phyloP scores from a whole-genome alignment of 2,888 invertebrate genomes.

The Dolomedes plantarius region DNA sequence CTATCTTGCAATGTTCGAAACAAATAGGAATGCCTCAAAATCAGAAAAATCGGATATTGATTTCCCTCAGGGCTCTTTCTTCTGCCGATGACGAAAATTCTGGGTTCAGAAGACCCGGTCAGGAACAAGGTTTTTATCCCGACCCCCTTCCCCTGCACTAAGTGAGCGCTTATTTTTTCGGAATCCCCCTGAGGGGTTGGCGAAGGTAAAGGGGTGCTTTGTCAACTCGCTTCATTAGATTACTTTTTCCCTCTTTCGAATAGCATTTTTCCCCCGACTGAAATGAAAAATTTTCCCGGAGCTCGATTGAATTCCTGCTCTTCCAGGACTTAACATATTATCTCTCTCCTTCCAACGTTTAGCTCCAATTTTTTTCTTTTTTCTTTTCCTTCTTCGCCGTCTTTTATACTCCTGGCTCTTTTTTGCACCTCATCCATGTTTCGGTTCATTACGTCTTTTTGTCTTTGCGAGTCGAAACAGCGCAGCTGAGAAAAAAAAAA shows the following conservation, averaged over 20 bases:
- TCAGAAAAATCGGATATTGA: neutral
- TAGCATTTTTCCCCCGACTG: neutral
- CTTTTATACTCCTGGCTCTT: neutral
- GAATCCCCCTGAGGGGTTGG: neutral
- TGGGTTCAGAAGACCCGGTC: neutral
- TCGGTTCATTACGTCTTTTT: neutral
- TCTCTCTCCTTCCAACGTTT: no score
- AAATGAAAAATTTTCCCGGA: conserved; percentile 3
- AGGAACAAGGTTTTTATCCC: neutral
- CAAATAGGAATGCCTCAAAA: neutral
- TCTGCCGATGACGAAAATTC: neutral
- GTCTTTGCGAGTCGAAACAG: neutral
- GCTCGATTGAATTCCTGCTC: neutral
- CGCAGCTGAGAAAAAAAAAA: neutral
- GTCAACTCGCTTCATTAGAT: conserved; percentile 2
- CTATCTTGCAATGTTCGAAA: neutral
- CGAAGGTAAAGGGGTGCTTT: neutral
- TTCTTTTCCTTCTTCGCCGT: neutral
- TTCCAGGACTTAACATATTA: no score
- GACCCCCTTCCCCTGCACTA: neutral
- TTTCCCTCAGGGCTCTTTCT: neutral
- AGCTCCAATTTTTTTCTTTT: neutral
- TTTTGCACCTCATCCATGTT: neutral
- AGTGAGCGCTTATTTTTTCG: neutral
- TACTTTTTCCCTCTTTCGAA: neutral